phyloP scores from a whole-genome alignment of 2,113 vertebrate species.

The Poicephalus gulielmi region DNA sequence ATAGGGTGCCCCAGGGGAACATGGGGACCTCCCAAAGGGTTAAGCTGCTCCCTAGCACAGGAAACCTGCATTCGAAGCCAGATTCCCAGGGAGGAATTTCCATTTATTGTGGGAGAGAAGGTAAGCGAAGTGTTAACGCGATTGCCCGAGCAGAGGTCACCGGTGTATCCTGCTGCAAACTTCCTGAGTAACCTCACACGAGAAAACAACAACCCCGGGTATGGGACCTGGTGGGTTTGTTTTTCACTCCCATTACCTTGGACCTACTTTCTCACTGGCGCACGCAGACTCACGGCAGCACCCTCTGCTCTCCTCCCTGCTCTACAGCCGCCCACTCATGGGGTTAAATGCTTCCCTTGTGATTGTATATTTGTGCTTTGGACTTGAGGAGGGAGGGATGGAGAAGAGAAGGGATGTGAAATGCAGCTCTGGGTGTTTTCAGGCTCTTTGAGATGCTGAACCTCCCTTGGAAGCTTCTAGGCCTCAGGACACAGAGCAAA shows the following conservation, averaged over 20 bases:
- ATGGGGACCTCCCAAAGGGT: conserved; percentile 25
- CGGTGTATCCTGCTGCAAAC: conserved; percentile 77
- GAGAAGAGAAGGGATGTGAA: background rate
- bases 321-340: background rate
- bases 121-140: conserved; percentile 68
- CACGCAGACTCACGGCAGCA: background rate
- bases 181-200: conserved; percentile 76
- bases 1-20: too few relatives aligned
- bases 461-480: background rate
- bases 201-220: conserved; percentile 72
- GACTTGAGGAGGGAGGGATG: background rate
- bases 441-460: background rate
- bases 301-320: background rate
- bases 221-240: conserved; percentile 51
- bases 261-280: conserved; percentile 25
- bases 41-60: conserved; percentile 62
- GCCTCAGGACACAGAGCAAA: background rate
- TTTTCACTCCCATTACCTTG: conserved; percentile 65
- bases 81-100: conserved; percentile 65
- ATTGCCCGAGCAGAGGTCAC: conserved; percentile 71
- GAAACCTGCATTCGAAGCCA: conserved; percentile 63
- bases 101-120: conserved; percentile 71
- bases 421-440: background rate
- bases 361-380: background rate
- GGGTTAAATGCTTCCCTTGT: background rate